These are phyloP conservation scores for Heliornis fulica DNA, from an alignment of 2,113 vertebrate species.

Conservation along the genomic window DNA sequence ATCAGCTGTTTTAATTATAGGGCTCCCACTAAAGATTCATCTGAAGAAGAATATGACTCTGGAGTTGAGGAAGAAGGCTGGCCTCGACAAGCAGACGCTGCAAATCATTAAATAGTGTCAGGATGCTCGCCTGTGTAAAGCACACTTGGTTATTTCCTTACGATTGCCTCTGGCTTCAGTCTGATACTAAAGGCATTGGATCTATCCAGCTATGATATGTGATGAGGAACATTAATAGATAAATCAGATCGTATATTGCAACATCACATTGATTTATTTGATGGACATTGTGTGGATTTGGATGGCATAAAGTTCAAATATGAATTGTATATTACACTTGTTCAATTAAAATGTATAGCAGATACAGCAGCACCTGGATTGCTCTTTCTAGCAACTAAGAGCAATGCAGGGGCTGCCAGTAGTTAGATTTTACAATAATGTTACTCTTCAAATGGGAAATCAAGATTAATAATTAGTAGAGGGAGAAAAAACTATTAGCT, in stretches of 20 bases:
- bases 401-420: conserved; percentile 44
- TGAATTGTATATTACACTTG: conserved; percentile 75
- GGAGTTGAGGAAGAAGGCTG: conserved; percentile 95
- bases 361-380: conserved; percentile 21
- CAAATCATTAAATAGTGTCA: conserved; percentile 85
- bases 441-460: conserved; percentile 74
- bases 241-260: conserved; percentile 71
- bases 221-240: conserved; percentile 55
- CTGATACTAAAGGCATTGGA: conserved; percentile 58
- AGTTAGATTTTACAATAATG: conserved; percentile 72
- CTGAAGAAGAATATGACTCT: conserved; percentile 94
- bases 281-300: conserved; percentile 68
- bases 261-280: conserved; percentile 68
- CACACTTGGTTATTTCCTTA: conserved; percentile 53
- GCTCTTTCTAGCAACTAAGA: not conserved
- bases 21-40: conserved; percentile 85
- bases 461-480: conserved; percentile 58
- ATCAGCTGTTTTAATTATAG: conserved; percentile 74
- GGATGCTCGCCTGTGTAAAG: conserved; percentile 24
- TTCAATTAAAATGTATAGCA: conserved; percentile 70
- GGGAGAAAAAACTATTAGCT: conserved; percentile 49
- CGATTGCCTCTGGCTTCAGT: conserved; percentile 47
- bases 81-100: conserved; percentile 93
- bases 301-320: conserved; percentile 64
- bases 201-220: conserved; percentile 17